Evolutionary conservation across 2,888 invertebrate genomes (phyloP).

Genomic region (Romanomermis culicivorax): DNA sequence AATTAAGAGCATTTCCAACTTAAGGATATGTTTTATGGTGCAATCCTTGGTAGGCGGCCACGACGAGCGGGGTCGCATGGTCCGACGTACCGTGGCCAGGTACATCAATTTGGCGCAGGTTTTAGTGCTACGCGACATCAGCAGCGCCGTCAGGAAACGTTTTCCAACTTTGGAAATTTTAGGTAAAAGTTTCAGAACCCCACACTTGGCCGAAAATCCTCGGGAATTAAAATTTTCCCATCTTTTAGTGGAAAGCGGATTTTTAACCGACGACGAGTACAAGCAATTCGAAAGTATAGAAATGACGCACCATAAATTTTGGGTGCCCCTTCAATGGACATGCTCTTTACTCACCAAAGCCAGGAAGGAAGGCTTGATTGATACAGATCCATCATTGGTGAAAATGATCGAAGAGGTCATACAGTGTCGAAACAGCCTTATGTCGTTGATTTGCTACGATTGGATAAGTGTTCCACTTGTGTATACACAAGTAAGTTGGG

Average conservation of each 20-base stretch:
- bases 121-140: conserved; percentile 1
- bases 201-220: too few relatives aligned
- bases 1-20: too few relatives aligned
- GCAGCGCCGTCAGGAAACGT: not conserved
- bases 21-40: conserved; percentile 2
- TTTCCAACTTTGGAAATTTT: not conserved
- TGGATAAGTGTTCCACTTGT: conserved; percentile 32
- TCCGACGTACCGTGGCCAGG: conserved; percentile 28
- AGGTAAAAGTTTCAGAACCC: too few relatives aligned
- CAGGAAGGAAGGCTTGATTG: not conserved
- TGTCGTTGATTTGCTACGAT: conserved; percentile 27
- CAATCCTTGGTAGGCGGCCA: conserved; percentile 17
- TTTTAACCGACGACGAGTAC: not conserved
- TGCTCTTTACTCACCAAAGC: not conserved
- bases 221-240: too few relatives aligned
- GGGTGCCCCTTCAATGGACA: conserved; percentile 1
- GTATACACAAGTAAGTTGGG: conserved; percentile 31
- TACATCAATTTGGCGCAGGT: conserved; percentile 12
- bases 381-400: not conserved
- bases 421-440: not conserved
- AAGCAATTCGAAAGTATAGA: not conserved
- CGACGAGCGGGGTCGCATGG: conserved; percentile 26
- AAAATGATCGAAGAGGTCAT: conserved; percentile 1
- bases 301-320: conserved; percentile 3
- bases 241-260: not conserved